Percentiles rank a stretch among this genome's conserved stretches.
Conservation (phyloP, 2,888 invertebrate genomes). For the Cheilosia vernalis region DNA sequence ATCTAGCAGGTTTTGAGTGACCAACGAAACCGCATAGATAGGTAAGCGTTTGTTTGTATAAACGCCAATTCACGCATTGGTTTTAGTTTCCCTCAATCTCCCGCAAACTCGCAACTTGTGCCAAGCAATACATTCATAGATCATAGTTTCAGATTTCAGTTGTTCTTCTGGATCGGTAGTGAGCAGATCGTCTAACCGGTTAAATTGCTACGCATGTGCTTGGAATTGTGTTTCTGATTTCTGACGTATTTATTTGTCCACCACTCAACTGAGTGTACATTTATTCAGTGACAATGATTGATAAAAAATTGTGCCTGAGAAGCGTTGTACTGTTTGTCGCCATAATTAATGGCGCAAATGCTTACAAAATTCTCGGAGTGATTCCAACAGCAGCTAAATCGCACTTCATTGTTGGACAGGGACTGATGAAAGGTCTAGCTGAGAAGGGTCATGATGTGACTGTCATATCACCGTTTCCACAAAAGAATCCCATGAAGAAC, state of each 20-base stretch:
- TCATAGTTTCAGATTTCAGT: too few species aligned
- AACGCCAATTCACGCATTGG: too few species aligned
- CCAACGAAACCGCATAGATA: too few species aligned
- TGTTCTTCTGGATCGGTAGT: conserved; percentile 1
- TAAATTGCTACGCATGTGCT: too few species aligned
- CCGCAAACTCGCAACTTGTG: not conserved
- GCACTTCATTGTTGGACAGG: conserved; percentile 79
- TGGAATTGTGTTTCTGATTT: not conserved
- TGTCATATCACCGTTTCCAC: conserved; percentile 51
- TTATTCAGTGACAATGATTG: conserved; percentile 13
- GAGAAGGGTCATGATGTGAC: conserved; percentile 65
- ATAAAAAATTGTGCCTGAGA: not conserved
- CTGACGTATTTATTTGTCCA: not conserved
- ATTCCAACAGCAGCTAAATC: conserved; percentile 43
- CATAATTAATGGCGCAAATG: conserved; percentile 1
- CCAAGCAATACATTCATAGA: not conserved
- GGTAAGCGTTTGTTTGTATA: too few species aligned
- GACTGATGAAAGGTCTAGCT: conserved; percentile 75
- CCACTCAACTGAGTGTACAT: not conserved
- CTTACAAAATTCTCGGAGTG: conserved; percentile 56
- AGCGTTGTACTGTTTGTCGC: conserved; percentile 10
- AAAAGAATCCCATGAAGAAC: conserved; percentile 46
- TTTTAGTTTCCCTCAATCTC: too few species aligned
- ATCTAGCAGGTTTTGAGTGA: too few species aligned
- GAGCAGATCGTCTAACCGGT: conserved; percentile 5